phyloP scores from a whole-genome alignment of 37 sponge, comb jelly and placozoan species.

The Dysidea cf. avara region DNA sequence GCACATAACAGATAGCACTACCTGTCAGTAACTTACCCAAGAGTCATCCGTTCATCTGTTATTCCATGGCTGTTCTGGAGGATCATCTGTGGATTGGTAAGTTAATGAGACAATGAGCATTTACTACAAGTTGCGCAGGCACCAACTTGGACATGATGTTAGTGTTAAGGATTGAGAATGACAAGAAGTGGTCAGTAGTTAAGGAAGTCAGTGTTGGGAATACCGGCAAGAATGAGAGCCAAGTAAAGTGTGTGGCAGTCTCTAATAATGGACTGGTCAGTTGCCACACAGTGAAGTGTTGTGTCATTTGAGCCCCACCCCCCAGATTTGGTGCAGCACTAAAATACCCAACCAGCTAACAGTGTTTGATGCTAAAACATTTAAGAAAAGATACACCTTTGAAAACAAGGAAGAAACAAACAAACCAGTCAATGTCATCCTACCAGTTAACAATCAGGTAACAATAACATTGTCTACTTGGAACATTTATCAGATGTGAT shows the following conservation, averaged over 20 bases:
- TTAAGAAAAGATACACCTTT: slow-evolving; percentile 14
- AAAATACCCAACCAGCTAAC: neutral
- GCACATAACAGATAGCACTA: neutral
- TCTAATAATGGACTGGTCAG: too few species aligned
- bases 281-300: too few species aligned
- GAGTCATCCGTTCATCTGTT: slow-evolving; percentile 9
- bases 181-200: too few species aligned
- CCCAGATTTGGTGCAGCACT: neutral
- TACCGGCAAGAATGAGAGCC: too few species aligned
- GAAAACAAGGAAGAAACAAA: slow-evolving; percentile 19
- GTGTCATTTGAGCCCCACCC: too few species aligned
- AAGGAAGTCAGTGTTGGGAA: too few species aligned
- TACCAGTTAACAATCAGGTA: slow-evolving; percentile 57
- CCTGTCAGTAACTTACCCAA: neutral
- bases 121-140: too few species aligned
- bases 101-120: neutral
- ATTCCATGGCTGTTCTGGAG: neutral
- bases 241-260: too few species aligned
- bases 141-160: too few species aligned
- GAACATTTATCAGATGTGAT: too few species aligned
- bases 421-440: slow-evolving; percentile 60
- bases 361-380: slow-evolving; percentile 53
- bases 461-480: too few species aligned
- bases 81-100: slow-evolving; percentile 34
- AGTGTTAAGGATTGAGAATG: too few species aligned